Evolutionary conservation across 2,888 invertebrate species (phyloP).

Genomic region (Drosophila nr. perissopoda): DNA sequence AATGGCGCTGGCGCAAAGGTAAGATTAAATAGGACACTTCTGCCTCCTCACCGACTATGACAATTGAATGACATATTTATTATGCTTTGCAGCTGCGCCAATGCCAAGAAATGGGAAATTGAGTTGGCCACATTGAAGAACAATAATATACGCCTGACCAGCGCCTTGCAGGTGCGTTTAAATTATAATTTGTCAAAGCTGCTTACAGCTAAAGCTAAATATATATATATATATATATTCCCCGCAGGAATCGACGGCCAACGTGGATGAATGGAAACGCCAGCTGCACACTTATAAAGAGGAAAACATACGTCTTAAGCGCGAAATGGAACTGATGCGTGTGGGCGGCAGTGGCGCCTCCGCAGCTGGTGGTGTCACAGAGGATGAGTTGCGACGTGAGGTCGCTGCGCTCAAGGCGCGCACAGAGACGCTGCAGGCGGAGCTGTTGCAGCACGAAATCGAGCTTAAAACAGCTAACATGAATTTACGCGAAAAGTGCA

Average conservation of each 20-base stretch:
- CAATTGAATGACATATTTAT: constrained; percentile 4
- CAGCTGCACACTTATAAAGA: constrained; percentile 97
- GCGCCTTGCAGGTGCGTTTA: constrained; percentile 91
- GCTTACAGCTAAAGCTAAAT: neutral
- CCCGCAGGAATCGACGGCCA: constrained; percentile 92
- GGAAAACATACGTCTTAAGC: constrained; percentile 93
- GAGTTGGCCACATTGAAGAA: constrained; percentile 97
- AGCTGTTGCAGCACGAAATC: constrained; percentile 92
- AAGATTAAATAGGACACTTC: constrained; percentile 16
- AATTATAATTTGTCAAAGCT: neutral
- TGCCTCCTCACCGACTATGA: neutral
- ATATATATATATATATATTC: neutral
- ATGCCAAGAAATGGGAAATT: constrained; percentile 99
- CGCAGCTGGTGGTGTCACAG: constrained; percentile 87
- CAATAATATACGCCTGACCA: constrained; percentile 97
- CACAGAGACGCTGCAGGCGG: constrained; percentile 92
- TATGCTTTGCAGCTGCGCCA: constrained; percentile 92
- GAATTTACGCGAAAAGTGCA: constrained; percentile 85
- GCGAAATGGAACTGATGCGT: constrained; percentile 90
- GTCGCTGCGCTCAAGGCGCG: constrained; percentile 90
- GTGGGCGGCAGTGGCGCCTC: constrained; percentile 86
- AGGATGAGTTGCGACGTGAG: constrained; percentile 91
- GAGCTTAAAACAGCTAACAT: constrained; percentile 88
- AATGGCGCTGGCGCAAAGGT: constrained; percentile 97
- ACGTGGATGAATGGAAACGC: constrained; percentile 99